Conservation (phyloP, 2,797 vertebrate genomes). For the Enteromius fasciolatus region DNA sequence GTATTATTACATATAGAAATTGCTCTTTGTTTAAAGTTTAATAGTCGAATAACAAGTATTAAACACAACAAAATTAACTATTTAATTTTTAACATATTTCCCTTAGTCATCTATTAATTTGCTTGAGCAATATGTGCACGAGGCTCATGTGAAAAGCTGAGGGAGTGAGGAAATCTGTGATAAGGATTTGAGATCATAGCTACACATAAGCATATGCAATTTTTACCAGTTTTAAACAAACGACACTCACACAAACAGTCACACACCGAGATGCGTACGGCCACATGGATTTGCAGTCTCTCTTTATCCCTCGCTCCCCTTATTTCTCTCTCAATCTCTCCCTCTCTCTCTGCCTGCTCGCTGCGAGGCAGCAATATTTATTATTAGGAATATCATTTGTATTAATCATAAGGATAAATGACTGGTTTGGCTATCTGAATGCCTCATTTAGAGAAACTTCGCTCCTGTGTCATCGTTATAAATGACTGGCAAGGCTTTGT, state of each 20-base stretch:
- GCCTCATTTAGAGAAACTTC: constrained; percentile 99
- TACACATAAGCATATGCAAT: constrained; percentile 9
- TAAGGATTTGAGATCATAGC: not conserved
- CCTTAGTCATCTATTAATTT: not conserved
- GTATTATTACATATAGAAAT: not conserved
- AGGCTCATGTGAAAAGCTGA: not conserved
- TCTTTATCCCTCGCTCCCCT: constrained; percentile 18
- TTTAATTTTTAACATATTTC: not conserved
- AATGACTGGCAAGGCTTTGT: constrained; percentile 92
- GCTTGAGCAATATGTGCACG: not conserved
- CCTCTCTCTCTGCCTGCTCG: constrained; percentile 56
- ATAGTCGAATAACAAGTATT: not conserved
- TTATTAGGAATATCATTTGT: constrained; percentile 99
- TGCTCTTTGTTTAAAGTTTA: not conserved
- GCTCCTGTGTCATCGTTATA: constrained; percentile 99
- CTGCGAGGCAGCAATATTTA: constrained; percentile 90
- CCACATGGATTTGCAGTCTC: constrained; percentile 51
- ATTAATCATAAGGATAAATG: constrained; percentile 99
- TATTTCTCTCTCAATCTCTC: constrained; percentile 24
- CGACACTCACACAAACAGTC: constrained; percentile 2
- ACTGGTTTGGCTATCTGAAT: constrained; percentile 98
- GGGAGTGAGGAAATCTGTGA: not conserved
- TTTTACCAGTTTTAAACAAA: constrained; percentile 4
- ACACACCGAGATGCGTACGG: constrained; percentile 31
- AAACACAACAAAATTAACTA: not conserved